phyloP scores from a whole-genome alignment of 2,113 vertebrate genomes.

The Edolisoma coerulescens region DNA sequence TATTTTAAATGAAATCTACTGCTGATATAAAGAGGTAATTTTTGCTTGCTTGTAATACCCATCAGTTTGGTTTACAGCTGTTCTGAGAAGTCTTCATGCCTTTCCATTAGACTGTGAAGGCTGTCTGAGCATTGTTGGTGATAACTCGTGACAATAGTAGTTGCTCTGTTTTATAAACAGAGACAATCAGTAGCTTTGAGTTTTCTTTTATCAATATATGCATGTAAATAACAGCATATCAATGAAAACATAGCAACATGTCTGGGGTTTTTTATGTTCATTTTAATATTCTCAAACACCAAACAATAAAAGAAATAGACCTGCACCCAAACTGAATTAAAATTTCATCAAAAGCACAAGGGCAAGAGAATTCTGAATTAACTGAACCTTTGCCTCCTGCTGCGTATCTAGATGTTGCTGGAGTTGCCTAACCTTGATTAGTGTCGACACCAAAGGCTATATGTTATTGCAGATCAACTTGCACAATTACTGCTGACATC shows the following conservation, averaged over 20 bases:
- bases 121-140: background rate
- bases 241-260: background rate
- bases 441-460: slow-evolving; percentile 51
- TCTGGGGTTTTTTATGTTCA: background rate
- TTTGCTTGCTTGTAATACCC: background rate
- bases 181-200: background rate
- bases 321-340: slow-evolving; percentile 53
- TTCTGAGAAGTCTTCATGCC: background rate
- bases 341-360: slow-evolving; percentile 63
- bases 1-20: background rate
- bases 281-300: background rate
- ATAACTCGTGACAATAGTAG: background rate
- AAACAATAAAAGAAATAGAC: slow-evolving; percentile 15
- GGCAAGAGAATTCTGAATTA: slow-evolving; percentile 53
- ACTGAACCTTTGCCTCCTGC: slow-evolving; percentile 52
- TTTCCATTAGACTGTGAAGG: background rate
- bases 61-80: background rate
- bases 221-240: background rate
- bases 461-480: slow-evolving; percentile 47
- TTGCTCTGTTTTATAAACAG: background rate
- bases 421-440: slow-evolving; percentile 56
- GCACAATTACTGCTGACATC: slow-evolving; percentile 56
- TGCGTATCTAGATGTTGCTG: slow-evolving; percentile 50
- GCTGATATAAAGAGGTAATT: background rate
- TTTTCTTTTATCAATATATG: background rate